Evolutionary conservation across 2,113 vertebrate species (phyloP).

Genomic region (Dasypus novemcinctus): DNA sequence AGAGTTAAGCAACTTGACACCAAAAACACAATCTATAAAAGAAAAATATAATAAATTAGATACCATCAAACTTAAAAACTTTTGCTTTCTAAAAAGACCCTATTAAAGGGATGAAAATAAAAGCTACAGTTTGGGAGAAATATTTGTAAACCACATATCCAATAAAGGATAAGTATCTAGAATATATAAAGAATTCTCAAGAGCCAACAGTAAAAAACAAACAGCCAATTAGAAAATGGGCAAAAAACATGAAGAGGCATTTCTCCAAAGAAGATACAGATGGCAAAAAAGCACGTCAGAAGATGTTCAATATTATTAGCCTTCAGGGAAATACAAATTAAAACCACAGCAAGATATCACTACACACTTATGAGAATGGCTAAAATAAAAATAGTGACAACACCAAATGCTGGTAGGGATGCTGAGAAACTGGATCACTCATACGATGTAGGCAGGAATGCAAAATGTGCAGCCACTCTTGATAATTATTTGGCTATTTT

Average conservation of each 20-base stretch:
- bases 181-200: neutral
- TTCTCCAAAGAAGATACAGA: too few relatives aligned
- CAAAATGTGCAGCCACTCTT: neutral
- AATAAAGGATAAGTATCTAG: neutral
- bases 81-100: neutral
- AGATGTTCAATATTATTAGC: too few relatives aligned
- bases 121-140: neutral
- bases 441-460: too few relatives aligned
- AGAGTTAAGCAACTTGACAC: neutral
- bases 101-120: neutral
- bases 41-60: neutral
- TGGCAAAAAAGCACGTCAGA: too few relatives aligned
- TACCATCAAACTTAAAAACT: neutral
- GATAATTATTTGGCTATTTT: neutral
- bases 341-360: neutral
- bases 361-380: neutral
- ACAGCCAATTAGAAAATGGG: neutral
- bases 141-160: neutral
- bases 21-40: neutral
- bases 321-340: too few relatives aligned
- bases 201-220: neutral
- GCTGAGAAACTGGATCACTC: neutral
- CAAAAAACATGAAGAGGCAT: neutral
- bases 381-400: neutral
- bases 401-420: neutral